Conservation (phyloP, 2,113 vertebrate genomes). For the Cyprinodon variegatus region DNA sequence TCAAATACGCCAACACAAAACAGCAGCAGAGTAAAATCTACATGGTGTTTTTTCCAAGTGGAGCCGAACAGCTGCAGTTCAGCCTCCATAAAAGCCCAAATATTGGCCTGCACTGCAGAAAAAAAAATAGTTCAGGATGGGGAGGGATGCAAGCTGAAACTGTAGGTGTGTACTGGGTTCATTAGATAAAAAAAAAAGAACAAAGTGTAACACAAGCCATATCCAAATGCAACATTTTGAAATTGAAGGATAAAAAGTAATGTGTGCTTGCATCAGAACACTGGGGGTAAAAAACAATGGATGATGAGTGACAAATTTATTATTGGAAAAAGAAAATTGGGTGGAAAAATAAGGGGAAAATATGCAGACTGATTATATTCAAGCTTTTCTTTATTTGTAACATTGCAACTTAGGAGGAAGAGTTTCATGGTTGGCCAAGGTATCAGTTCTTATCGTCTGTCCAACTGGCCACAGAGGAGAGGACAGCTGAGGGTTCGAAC, state of each 20-base stretch:
- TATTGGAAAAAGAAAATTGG: conserved; percentile 3
- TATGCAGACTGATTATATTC: conserved; percentile 82
- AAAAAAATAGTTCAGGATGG: conserved; percentile 32
- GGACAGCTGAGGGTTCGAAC: conserved; percentile 47
- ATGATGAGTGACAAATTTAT: conserved; percentile 61
- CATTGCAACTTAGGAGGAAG: conserved; percentile 82
- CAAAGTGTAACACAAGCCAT: conserved; percentile 36
- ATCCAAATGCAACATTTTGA: conserved; percentile 39
- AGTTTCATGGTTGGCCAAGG: conserved; percentile 65
- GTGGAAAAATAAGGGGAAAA: conserved; percentile 71
- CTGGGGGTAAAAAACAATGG: conserved; percentile 13
- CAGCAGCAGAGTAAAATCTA: conserved; percentile 61
- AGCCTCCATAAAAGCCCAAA: conserved; percentile 19
- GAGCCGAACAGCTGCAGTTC: conserved; percentile 64
- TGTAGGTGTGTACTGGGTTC: conserved; percentile 24
- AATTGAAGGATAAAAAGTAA: conserved; percentile 35
- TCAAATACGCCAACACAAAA: conserved; percentile 58
- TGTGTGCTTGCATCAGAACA: conserved; percentile 30
- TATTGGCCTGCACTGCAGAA: conserved; percentile 43
- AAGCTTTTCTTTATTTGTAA: conserved; percentile 77
- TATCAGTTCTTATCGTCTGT: conserved; percentile 66
- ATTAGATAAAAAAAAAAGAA: conserved; percentile 7
- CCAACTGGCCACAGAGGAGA: conserved; percentile 57
- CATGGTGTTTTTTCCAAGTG: conserved; percentile 35
- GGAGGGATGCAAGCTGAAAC: conserved; percentile 26